Evolutionary conservation across 2,797 vertebrate species (phyloP).

Genomic region (Acrossocheilus fasciatus): DNA sequence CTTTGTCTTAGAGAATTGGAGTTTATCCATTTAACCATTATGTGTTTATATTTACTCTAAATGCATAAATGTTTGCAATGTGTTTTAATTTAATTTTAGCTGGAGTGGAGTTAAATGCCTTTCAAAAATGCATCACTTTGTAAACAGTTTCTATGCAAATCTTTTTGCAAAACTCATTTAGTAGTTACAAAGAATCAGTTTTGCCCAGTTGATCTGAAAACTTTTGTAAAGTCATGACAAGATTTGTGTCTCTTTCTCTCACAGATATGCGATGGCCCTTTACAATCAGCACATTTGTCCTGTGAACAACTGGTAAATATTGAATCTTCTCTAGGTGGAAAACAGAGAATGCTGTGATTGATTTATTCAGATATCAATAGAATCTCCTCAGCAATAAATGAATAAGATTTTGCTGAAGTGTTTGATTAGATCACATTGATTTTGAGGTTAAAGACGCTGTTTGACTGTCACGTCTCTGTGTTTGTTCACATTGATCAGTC

Average conservation of each 20-base stretch:
- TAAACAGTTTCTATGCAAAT: not conserved
- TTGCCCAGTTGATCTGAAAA: not conserved
- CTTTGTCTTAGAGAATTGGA: not conserved
- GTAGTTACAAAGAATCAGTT: not conserved
- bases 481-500: conserved; percentile 4
- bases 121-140: not conserved
- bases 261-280: conserved; percentile 81
- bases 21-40: not conserved
- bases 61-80: not conserved
- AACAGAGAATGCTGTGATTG: conserved; percentile 14
- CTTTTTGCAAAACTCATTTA: not conserved
- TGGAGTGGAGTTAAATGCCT: not conserved
- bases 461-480: not conserved
- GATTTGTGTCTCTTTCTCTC: not conserved
- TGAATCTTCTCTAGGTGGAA: not conserved
- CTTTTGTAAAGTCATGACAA: not conserved
- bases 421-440: conserved; percentile 35
- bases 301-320: conserved; percentile 80
- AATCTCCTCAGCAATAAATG: not conserved
- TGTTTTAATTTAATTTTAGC: not conserved
- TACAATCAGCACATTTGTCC: conserved; percentile 84
- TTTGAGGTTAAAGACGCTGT: not conserved
- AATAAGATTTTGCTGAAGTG: not conserved
- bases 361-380: not conserved
- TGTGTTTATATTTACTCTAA: not conserved